phyloP scores from a whole-genome alignment of 2,113 vertebrate genomes.

The Takifugu flavidus region DNA sequence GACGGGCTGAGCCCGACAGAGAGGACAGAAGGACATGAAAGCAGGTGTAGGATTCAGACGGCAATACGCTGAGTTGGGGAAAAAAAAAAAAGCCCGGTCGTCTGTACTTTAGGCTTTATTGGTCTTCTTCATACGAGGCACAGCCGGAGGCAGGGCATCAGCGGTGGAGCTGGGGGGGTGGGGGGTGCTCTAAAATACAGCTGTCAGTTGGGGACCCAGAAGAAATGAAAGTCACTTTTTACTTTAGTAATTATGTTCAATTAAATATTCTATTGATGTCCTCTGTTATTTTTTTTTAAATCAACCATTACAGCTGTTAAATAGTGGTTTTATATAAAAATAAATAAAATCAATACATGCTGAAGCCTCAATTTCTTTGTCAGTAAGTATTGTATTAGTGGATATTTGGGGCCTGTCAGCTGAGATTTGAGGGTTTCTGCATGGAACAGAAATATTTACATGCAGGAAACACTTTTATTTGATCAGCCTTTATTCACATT shows the following conservation, averaged over 20 bases:
- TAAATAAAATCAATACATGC: neutral
- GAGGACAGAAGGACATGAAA: conserved; percentile 62
- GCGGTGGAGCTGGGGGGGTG: conserved; percentile 18
- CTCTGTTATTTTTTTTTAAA: neutral
- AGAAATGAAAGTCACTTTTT: conserved; percentile 16
- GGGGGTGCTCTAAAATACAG: conserved; percentile 36
- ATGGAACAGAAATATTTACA: conserved; percentile 32
- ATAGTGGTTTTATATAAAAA: neutral
- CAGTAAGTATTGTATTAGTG: conserved; percentile 31
- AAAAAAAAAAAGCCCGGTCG: conserved; percentile 27
- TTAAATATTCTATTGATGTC: neutral
- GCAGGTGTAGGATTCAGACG: conserved; percentile 61
- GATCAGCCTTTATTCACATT: conserved; percentile 14
- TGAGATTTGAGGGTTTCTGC: conserved; percentile 31
- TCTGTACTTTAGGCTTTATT: conserved; percentile 65
- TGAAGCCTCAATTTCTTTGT: conserved; percentile 12
- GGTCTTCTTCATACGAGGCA: conserved; percentile 61
- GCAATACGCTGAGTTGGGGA: conserved; percentile 66
- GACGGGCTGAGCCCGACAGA: conserved; percentile 46
- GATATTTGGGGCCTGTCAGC: conserved; percentile 24
- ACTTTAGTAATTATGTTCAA: conserved; percentile 7
- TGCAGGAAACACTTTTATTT: conserved; percentile 4
- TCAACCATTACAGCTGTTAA: neutral
- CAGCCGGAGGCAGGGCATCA: conserved; percentile 57
- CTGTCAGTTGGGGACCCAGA: conserved; percentile 30